Percentiles rank a stretch among this genome's conserved stretches.
Evolutionary conservation across 2,888 invertebrate species (phyloP).

Genomic region (Tolmerus cingulatus): DNA sequence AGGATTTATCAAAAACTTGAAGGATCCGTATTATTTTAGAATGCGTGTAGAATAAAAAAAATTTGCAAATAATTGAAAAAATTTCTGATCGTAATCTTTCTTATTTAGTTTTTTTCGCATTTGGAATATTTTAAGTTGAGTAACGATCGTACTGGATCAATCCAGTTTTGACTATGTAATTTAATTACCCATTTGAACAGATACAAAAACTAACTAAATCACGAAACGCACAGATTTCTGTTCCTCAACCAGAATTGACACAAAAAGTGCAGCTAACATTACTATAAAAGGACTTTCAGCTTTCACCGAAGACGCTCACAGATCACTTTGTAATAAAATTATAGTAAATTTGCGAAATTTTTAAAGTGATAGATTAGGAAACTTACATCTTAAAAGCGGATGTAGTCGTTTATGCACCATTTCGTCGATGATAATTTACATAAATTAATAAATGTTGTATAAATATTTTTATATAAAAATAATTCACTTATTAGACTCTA

Average conservation of each 20-base stretch:
- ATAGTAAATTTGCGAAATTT: background rate
- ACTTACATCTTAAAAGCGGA: constrained; percentile 49
- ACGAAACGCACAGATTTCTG: background rate
- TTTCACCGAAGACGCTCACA: background rate
- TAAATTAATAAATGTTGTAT: background rate
- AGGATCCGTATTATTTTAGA: background rate
- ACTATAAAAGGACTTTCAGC: background rate
- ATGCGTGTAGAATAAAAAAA: background rate
- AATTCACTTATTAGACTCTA: background rate
- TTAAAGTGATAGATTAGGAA: background rate
- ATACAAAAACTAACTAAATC: background rate
- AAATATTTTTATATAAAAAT: background rate
- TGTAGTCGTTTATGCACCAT: constrained; percentile 45
- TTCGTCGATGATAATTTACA: background rate
- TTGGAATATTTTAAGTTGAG: background rate
- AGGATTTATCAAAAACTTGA: background rate
- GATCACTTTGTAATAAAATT: background rate
- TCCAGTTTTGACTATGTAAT: background rate
- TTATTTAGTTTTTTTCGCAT: background rate
- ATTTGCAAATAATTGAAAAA: too few species aligned
- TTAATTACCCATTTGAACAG: background rate
- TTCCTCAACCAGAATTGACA: background rate
- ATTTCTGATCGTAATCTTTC: background rate
- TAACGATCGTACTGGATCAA: background rate
- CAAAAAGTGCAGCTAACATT: background rate